phyloP scores from a whole-genome alignment of 92 coral and sea anemone species.

The Epizoanthus stellaris region DNA sequence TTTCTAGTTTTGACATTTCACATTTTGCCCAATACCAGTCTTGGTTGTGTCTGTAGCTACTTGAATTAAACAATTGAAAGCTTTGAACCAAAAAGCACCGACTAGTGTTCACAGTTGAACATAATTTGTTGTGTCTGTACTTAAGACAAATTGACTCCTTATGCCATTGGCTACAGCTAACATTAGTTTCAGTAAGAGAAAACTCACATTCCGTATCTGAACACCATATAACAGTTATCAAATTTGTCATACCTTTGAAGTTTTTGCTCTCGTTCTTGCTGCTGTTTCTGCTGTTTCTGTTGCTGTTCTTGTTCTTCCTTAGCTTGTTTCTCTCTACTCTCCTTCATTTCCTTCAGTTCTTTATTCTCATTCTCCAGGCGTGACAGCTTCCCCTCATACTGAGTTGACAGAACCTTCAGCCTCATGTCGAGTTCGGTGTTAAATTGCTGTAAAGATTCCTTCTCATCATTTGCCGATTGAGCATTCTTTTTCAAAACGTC shows the following conservation, averaged over 20 bases:
- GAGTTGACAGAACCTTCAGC: constrained; percentile 77
- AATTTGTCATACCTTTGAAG: constrained; percentile 7
- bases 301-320: constrained; percentile 63
- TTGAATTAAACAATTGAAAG: no score
- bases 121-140: no score
- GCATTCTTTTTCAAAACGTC: constrained; percentile 80
- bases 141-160: no score
- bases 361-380: constrained; percentile 88
- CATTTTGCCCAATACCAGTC: no score
- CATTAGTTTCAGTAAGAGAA: no score
- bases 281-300: constrained; percentile 45
- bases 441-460: constrained; percentile 65
- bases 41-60: no score
- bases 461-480: constrained; percentile 67
- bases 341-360: constrained; percentile 67
- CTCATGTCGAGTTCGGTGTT: constrained; percentile 84
- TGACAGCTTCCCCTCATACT: constrained; percentile 79
- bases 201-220: no score
- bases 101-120: no score
- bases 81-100: no score
- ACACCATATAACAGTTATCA: no score
- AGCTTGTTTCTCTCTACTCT: constrained; percentile 46
- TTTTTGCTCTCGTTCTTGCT: constrained; percentile 54
- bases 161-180: no score
- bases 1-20: no score